Evolutionary conservation across 2,888 invertebrate species (phyloP).

Genomic region (Lucinisca nassula): DNA sequence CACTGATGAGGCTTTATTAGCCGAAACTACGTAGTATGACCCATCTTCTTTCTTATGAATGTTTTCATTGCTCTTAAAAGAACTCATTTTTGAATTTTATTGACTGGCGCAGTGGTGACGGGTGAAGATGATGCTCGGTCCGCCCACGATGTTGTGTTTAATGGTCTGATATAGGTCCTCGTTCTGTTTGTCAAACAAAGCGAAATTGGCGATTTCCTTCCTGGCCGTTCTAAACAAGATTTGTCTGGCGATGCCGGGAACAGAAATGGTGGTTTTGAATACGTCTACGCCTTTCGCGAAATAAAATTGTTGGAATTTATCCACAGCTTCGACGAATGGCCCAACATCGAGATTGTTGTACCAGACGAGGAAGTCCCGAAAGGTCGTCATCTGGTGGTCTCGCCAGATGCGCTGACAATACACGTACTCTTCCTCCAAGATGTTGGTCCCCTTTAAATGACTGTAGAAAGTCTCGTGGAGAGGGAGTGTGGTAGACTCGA

Average conservation of each 20-base stretch:
- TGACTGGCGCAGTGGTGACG: too few relatives aligned
- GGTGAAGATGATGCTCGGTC: too few relatives aligned
- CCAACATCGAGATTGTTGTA: not conserved
- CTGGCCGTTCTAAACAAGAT: too few relatives aligned
- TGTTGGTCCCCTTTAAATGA: conserved; percentile 28
- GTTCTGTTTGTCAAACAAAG: too few relatives aligned
- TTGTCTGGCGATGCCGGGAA: not conserved
- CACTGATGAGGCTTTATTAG: too few relatives aligned
- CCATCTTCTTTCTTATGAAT: too few relatives aligned
- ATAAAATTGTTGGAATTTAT: not conserved
- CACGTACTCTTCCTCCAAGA: conserved; percentile 30
- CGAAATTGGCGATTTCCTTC: too few relatives aligned
- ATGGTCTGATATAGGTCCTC: too few relatives aligned
- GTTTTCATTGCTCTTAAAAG: too few relatives aligned
- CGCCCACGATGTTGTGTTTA: too few relatives aligned
- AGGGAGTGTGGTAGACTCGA: conserved; percentile 10
- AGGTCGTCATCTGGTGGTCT: not conserved
- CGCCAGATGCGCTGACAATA: not conserved
- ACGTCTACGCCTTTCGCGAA: not conserved
- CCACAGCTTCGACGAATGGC: not conserved
- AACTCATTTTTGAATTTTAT: too few relatives aligned
- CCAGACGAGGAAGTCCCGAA: not conserved
- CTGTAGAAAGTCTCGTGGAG: conserved; percentile 35
- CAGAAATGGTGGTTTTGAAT: not conserved
- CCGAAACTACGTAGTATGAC: too few relatives aligned